phyloP scores from a whole-genome alignment of 2,113 vertebrate genomes.

The Dicerorhinus sumatrensis region DNA sequence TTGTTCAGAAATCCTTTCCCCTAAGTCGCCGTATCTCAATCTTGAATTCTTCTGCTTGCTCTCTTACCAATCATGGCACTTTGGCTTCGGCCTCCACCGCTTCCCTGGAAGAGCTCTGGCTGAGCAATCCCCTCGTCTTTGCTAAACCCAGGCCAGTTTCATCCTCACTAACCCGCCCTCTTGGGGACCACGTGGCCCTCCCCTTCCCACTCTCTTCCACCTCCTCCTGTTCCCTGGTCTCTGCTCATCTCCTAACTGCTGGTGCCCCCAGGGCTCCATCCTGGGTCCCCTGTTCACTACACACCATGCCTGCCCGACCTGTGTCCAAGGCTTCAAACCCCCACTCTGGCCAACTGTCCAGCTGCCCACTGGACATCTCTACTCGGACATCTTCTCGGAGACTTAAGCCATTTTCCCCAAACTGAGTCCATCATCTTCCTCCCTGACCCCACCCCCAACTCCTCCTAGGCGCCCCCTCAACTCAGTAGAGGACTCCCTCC shows the following conservation, averaged over 20 bases:
- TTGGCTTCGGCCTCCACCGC: neutral
- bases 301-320: neutral
- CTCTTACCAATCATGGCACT: neutral
- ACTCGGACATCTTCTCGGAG: neutral
- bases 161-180: neutral
- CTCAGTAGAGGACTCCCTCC: neutral
- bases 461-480: neutral
- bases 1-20: neutral
- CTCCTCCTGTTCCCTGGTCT: neutral
- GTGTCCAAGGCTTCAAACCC: neutral
- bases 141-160: neutral
- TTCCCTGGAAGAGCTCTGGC: neutral
- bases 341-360: neutral
- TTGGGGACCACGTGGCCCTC: neutral
- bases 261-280: neutral
- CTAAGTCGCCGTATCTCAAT: fast-evolving
- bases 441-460: neutral
- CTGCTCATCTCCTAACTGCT: too few species aligned
- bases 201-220: neutral
- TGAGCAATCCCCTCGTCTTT: neutral
- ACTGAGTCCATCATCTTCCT: neutral
- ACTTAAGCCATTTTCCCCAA: neutral
- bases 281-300: neutral
- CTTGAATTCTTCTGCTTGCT: neutral
- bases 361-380: neutral